Conservation (phyloP, 2,888 invertebrate genomes). For the Craniophora ligustri region DNA sequence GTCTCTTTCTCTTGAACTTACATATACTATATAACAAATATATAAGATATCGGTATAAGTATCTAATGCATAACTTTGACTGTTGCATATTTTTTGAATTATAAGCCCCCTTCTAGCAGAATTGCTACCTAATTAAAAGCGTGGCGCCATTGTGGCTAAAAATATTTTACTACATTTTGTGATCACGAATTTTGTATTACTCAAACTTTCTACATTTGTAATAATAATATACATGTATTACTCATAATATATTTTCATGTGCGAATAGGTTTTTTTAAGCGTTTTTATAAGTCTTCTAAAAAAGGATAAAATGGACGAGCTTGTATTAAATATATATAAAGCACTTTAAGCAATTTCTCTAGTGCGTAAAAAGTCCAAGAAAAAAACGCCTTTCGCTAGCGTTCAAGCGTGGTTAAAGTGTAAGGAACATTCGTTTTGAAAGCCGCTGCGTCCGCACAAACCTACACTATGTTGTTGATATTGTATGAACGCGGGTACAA, state of each 20-base stretch:
- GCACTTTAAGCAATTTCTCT: constrained; percentile 12
- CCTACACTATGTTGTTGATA: constrained; percentile 31
- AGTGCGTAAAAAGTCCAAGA: constrained; percentile 21
- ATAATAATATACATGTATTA: too few species aligned
- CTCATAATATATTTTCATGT: too few species aligned
- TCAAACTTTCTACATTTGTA: neutral
- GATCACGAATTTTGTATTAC: too few species aligned
- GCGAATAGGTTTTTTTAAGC: too few species aligned
- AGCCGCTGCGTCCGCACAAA: constrained; percentile 56
- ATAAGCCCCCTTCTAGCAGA: too few species aligned
- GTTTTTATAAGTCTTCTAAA: neutral
- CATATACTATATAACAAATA: too few species aligned
- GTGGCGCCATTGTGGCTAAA: too few species aligned
- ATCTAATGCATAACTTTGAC: too few species aligned
- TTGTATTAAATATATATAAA: constrained; percentile 6
- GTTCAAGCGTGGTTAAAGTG: constrained; percentile 45
- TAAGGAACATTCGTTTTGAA: constrained; percentile 60
- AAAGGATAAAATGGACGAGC: neutral
- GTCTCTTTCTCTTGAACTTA: constrained; percentile 9
- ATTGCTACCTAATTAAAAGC: too few species aligned
- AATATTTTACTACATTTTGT: too few species aligned
- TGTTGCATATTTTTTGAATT: too few species aligned
- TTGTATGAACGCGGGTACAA: constrained; percentile 20
- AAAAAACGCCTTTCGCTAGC: constrained; percentile 53
- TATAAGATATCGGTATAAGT: too few species aligned